These are phyloP conservation scores for Hemibagrus wyckioides DNA, from an alignment of 2,113 vertebrate genomes.

Conservation along the genomic window DNA sequence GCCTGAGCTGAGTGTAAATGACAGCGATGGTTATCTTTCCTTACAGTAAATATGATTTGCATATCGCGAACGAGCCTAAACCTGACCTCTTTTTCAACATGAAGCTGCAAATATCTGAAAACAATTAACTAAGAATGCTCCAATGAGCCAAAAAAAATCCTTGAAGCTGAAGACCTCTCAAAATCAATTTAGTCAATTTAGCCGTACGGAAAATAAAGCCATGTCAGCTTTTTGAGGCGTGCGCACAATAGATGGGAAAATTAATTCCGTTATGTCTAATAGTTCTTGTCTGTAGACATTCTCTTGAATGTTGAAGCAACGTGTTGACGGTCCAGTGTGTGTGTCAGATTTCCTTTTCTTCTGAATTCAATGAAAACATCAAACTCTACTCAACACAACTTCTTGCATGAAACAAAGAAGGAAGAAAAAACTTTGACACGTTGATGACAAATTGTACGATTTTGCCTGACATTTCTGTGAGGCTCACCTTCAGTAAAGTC, in stretches of 20 bases:
- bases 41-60: not conserved
- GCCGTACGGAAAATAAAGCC: not conserved
- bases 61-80: not conserved
- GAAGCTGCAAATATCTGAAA: not conserved
- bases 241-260: slow-evolving; percentile 2
- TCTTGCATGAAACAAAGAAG: not conserved
- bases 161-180: not conserved
- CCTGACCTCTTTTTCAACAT: not conserved
- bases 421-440: not conserved
- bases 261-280: not conserved
- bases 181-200: slow-evolving; percentile 28
- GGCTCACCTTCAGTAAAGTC: not conserved
- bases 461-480: not conserved
- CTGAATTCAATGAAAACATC: not conserved
- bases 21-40: not conserved
- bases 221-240: slow-evolving; percentile 1
- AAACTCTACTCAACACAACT: not conserved
- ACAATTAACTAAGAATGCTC: slow-evolving; percentile 17
- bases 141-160: not conserved
- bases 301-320: not conserved
- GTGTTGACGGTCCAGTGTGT: not conserved
- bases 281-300: not conserved
- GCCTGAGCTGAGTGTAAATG: not conserved
- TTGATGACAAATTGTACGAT: not conserved
- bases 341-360: not conserved